Conservation (phyloP, 2,113 vertebrate species). For the Gnathonemus longibarbis region DNA sequence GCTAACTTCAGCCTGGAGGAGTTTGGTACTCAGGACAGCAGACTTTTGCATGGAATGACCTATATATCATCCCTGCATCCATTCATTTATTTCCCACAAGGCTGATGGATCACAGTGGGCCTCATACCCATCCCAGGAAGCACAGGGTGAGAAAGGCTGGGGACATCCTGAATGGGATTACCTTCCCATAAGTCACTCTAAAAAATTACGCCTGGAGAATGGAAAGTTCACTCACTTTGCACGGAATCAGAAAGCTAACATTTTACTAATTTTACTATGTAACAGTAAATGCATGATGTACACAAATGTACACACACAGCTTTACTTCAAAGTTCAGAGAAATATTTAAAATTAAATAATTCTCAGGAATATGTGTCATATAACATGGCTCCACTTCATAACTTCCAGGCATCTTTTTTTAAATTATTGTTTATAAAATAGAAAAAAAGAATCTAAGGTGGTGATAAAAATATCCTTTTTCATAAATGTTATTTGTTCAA, state of each 20-base stretch:
- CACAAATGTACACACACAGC: neutral
- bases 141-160: neutral
- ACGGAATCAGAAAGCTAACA: neutral
- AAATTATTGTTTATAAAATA: neutral
- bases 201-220: neutral
- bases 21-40: neutral
- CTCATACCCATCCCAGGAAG: neutral
- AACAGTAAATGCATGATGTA: neutral
- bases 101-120: neutral
- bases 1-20: neutral
- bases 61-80: neutral
- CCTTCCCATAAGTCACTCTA: neutral
- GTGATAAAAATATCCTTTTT: neutral
- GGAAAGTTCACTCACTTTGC: neutral
- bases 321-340: neutral
- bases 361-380: neutral
- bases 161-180: neutral
- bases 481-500: neutral
- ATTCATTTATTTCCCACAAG: neutral
- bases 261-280: neutral
- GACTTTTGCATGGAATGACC: neutral
- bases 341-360: neutral
- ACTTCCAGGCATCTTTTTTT: neutral
- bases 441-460: neutral
- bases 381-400: neutral